Conservation (phyloP, 2,113 vertebrate genomes). For the Cisticola juncidis region DNA sequence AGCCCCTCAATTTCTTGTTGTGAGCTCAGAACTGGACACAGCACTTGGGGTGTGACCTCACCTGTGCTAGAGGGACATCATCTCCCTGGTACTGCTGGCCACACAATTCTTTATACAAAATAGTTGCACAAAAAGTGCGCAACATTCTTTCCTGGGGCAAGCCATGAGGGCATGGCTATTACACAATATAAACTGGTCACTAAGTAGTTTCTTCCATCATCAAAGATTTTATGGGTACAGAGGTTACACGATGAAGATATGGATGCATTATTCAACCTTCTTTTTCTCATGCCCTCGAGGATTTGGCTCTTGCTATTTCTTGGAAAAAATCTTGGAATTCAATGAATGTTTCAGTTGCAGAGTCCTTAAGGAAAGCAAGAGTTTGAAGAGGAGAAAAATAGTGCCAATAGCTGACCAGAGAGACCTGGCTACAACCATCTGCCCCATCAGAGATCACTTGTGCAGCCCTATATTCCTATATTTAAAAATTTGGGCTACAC, state of each 20-base stretch:
- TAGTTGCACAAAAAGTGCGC: neutral
- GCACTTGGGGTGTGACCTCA: neutral
- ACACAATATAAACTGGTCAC: neutral
- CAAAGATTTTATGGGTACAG: neutral
- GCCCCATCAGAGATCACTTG: neutral
- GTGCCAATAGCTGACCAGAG: neutral
- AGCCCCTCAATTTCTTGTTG: neutral
- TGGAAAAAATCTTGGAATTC: neutral
- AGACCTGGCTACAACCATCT: neutral
- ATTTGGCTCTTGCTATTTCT: neutral
- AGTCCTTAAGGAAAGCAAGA: neutral
- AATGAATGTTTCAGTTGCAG: neutral
- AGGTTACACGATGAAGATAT: neutral
- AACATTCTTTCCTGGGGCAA: neutral
- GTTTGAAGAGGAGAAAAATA: neutral
- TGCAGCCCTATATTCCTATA: no score
- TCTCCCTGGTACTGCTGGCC: neutral
- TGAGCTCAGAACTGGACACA: neutral
- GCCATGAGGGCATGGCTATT: neutral
- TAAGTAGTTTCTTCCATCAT: neutral
- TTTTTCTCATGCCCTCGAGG: neutral
- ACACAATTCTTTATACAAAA: neutral
- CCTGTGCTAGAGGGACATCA: neutral
- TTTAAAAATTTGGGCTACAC: neutral
- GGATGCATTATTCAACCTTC: neutral